Evolutionary conservation across 2,888 invertebrate species (phyloP).

Genomic region (Dexiosoma caninum): DNA sequence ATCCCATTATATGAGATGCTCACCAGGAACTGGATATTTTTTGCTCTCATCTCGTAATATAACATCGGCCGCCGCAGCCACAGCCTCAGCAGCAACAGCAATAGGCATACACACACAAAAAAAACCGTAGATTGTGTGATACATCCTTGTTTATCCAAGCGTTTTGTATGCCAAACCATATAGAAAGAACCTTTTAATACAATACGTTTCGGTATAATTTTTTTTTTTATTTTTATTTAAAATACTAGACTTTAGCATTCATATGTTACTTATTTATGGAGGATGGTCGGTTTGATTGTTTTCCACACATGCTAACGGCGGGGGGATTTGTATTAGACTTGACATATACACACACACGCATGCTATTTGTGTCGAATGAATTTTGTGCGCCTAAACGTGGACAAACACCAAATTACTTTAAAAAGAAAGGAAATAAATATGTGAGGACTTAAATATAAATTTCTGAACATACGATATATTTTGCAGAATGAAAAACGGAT

Average conservation of each 20-base stretch:
- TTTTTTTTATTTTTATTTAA: slow-evolving; percentile 63
- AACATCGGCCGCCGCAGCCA: no score
- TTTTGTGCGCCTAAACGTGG: neutral
- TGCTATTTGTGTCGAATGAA: neutral
- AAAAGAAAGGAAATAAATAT: neutral
- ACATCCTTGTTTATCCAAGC: slow-evolving; percentile 61
- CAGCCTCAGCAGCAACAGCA: slow-evolving; percentile 36
- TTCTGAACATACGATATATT: no score
- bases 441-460: no score
- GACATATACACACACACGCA: slow-evolving; percentile 41
- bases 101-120: slow-evolving; percentile 4
- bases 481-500: no score
- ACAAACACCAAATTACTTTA: neutral
- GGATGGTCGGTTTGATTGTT: slow-evolving; percentile 37
- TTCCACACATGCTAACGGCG: neutral
- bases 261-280: slow-evolving; percentile 58
- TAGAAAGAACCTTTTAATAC: slow-evolving; percentile 61
- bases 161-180: slow-evolving; percentile 60
- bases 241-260: slow-evolving; percentile 63
- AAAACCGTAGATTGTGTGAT: slow-evolving; percentile 45
- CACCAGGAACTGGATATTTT: slow-evolving; percentile 70
- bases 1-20: slow-evolving; percentile 76
- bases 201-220: slow-evolving; percentile 65
- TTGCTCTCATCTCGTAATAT: slow-evolving; percentile 28
- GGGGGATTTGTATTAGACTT: slow-evolving; percentile 5